Conservation (phyloP, 2,113 vertebrate species). For the Scomber japonicus region DNA sequence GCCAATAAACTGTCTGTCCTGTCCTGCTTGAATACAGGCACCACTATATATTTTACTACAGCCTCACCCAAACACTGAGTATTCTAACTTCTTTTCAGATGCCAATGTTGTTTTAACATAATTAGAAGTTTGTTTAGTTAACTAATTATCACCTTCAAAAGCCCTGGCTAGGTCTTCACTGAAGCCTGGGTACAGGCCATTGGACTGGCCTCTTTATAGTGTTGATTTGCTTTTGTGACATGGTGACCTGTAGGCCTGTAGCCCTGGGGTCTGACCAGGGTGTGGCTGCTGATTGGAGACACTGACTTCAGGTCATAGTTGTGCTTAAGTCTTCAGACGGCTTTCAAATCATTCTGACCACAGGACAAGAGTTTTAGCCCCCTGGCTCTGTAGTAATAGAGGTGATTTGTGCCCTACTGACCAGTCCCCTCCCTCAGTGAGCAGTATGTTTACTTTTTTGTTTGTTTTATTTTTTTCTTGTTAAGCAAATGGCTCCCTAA, state of each 20-base stretch:
- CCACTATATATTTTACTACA: constrained; percentile 11
- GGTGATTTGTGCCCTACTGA: constrained; percentile 42
- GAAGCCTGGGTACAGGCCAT: constrained; percentile 17
- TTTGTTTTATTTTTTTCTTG: background rate
- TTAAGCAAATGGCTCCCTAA: background rate
- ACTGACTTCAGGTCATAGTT: constrained; percentile 62
- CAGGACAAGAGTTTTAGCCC: constrained; percentile 55
- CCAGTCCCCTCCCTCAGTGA: constrained; percentile 8
- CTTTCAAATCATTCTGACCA: constrained; percentile 69
- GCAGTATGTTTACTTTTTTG: background rate
- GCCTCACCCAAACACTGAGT: constrained; percentile 34
- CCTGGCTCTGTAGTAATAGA: constrained; percentile 32
- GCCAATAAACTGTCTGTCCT: background rate
- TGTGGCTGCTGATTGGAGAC: constrained; percentile 77
- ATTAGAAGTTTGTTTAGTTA: constrained; percentile 82
- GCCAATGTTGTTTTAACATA: constrained; percentile 78
- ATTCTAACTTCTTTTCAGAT: constrained; percentile 66
- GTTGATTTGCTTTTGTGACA: constrained; percentile 73
- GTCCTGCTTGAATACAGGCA: background rate
- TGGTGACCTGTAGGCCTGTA: constrained; percentile 57
- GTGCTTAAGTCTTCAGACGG: constrained; percentile 68
- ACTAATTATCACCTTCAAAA: constrained; percentile 69
- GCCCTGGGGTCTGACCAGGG: constrained; percentile 56
- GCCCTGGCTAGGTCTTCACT: constrained; percentile 42
- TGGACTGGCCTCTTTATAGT: constrained; percentile 66